Conservation (phyloP, 2,113 vertebrate species). For the Erythrolamprus reginae region DNA sequence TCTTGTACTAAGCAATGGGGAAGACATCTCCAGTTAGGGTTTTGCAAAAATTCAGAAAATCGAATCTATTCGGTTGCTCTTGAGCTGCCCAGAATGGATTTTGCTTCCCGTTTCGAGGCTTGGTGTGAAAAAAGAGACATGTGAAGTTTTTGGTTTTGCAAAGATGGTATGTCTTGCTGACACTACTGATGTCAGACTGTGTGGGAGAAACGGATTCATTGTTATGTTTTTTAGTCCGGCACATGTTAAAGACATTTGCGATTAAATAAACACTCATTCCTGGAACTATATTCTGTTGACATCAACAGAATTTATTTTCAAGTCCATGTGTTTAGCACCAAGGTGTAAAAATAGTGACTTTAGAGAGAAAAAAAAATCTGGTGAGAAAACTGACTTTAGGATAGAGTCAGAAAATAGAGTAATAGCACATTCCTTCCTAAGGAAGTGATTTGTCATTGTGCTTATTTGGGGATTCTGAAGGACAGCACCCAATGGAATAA, state of each 20-base stretch:
- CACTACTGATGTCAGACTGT: not conserved
- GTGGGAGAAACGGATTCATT: constrained; percentile 19
- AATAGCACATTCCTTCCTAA: not conserved
- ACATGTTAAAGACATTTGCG: not conserved
- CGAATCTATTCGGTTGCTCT: not conserved
- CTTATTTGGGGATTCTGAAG: not conserved
- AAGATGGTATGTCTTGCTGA: not conserved
- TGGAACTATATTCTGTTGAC: not conserved
- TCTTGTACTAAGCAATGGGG: not conserved
- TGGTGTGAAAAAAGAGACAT: not conserved
- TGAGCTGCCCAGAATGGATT: not conserved
- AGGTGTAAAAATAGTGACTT: constrained; percentile 25
- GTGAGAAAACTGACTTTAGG: not conserved
- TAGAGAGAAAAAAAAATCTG: not conserved
- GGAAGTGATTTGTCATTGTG: not conserved
- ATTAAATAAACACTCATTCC: not conserved
- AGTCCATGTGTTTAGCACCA: not conserved
- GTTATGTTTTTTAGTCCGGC: not conserved
- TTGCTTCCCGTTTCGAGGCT: not conserved
- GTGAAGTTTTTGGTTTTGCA: not conserved
- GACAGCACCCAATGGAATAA: not conserved
- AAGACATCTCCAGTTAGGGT: not conserved
- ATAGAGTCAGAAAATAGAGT: not conserved
- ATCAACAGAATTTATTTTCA: not conserved
- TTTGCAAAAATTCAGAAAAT: not conserved